Evolutionary conservation across 2,113 vertebrate species (phyloP).

Genomic region (Anolis carolinensis): DNA sequence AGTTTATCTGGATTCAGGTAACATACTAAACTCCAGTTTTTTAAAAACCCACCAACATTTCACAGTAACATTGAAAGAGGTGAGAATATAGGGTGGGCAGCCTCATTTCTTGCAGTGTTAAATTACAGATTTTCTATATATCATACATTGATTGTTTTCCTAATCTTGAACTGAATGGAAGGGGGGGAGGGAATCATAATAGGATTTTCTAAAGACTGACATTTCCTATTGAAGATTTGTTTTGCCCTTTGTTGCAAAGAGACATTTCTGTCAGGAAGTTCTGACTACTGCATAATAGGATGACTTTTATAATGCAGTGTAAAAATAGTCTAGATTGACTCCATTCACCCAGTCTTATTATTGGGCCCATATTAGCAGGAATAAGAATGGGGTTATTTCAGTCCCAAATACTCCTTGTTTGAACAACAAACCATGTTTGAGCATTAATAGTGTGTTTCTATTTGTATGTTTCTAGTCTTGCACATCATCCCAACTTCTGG

Average conservation of each 20-base stretch:
- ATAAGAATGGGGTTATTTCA: not conserved
- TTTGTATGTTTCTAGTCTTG: too few relatives aligned
- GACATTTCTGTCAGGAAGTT: not conserved
- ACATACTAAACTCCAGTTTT: not conserved
- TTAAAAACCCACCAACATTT: not conserved
- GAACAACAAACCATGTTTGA: not conserved
- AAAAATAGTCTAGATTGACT: not conserved
- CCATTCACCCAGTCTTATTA: not conserved
- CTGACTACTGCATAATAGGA: too few relatives aligned
- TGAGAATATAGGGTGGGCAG: too few relatives aligned
- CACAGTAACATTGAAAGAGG: not conserved
- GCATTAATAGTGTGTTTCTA: not conserved
- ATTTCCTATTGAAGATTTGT: not conserved
- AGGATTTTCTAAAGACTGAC: not conserved
- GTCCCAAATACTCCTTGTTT: not conserved
- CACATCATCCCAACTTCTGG: not conserved
- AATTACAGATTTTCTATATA: not conserved
- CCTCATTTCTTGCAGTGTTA: not conserved
- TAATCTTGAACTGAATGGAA: not conserved
- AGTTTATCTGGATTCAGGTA: not conserved
- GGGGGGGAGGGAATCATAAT: not conserved
- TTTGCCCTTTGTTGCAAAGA: not conserved
- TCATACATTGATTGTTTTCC: not conserved
- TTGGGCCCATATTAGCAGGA: not conserved
- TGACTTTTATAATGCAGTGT: not conserved